A percentile compares a stretch with the other conserved stretches of the same genome.
Evolutionary conservation across 2,888 invertebrate species (phyloP).

Genomic region (Lasius fuliginosus): DNA sequence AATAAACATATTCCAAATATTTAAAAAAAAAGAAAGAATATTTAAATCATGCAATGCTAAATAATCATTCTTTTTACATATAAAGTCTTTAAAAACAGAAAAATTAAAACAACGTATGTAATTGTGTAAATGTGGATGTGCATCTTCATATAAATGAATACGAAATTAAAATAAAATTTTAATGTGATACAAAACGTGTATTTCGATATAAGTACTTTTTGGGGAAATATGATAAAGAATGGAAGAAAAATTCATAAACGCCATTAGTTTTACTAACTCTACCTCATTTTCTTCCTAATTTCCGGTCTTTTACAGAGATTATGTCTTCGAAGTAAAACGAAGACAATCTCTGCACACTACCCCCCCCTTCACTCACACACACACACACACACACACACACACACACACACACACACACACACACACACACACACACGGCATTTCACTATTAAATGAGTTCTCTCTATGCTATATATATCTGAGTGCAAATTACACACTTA

Average conservation of each 20-base stretch:
- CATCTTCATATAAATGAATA: neutral
- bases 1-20: conserved; percentile 5
- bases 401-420: too few species aligned
- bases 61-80: neutral
- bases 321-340: conserved; percentile 62
- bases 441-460: conserved; percentile 64
- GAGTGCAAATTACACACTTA: conserved; percentile 32
- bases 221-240: conserved; percentile 39
- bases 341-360: conserved; percentile 21
- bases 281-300: conserved; percentile 79
- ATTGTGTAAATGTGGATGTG: neutral
- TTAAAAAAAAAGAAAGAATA: neutral
- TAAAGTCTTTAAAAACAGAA: neutral
- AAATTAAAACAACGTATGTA: neutral
- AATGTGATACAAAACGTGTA: conserved; percentile 45
- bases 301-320: conserved; percentile 71
- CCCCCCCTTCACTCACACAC: neutral
- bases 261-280: conserved; percentile 63
- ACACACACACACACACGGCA: conserved; percentile 30
- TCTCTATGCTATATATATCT: conserved; percentile 38
- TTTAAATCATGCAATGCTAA: neutral
- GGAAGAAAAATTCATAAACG: conserved; percentile 49
- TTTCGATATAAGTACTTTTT: conserved; percentile 40
- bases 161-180: conserved; percentile 44
- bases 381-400: neutral